A percentile compares a stretch with the other conserved stretches of the same genome.
These are phyloP conservation scores for Ypsolopha scabrella DNA, from an alignment of 2,888 invertebrate genomes.

Conservation along the genomic window DNA sequence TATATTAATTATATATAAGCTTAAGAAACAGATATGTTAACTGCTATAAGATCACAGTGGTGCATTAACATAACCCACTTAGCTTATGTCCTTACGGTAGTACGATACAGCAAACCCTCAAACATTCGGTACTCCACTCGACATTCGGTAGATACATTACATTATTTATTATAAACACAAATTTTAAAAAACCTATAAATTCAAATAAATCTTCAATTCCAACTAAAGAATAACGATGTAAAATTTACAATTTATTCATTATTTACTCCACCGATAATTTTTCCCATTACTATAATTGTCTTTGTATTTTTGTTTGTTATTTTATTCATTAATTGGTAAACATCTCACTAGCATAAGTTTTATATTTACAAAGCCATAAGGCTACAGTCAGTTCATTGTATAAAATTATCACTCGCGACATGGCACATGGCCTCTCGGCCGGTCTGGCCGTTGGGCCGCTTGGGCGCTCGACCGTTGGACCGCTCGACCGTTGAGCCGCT, in stretches of 20 bases:
- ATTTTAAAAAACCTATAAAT: slow-evolving; percentile 12
- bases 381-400: slow-evolving; percentile 59
- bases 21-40: slow-evolving; percentile 54
- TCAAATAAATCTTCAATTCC: slow-evolving; percentile 10
- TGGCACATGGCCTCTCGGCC: slow-evolving; percentile 26
- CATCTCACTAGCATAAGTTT: slow-evolving; percentile 59
- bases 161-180: slow-evolving; percentile 10
- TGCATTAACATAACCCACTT: slow-evolving; percentile 3
- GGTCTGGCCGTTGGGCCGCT: neutral
- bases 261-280: slow-evolving; percentile 46
- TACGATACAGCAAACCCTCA: slow-evolving; percentile 1
- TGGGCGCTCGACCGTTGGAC: neutral
- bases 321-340: slow-evolving; percentile 56
- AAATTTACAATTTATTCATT: slow-evolving; percentile 39
- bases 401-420: slow-evolving; percentile 59
- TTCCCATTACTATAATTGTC: slow-evolving; percentile 48
- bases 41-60: slow-evolving; percentile 11
- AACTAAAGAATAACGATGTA: slow-evolving; percentile 48
- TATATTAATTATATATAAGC: slow-evolving; percentile 49
- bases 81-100: slow-evolving; percentile 2
- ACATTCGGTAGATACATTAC: slow-evolving; percentile 8
- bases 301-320: slow-evolving; percentile 38
- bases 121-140: slow-evolving; percentile 5
- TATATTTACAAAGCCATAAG: slow-evolving; percentile 53
- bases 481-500: neutral